Conservation (phyloP, 1,140 invertebrate species). For the Halyomorpha halys region DNA sequence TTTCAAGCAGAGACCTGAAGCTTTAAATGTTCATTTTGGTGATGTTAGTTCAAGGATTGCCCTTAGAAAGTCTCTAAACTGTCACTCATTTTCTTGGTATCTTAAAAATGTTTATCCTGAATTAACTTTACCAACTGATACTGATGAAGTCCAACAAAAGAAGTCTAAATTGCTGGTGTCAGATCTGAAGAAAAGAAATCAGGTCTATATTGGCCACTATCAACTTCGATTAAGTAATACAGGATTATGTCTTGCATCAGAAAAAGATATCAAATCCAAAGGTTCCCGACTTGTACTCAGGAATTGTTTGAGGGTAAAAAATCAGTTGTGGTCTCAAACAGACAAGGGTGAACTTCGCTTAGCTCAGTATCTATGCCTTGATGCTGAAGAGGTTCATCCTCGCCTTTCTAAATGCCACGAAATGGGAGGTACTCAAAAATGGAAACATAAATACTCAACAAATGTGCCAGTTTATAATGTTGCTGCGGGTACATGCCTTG, state of each 20-base stretch:
- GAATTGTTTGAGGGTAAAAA: slow-evolving; percentile 53
- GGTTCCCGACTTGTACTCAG: slow-evolving; percentile 58
- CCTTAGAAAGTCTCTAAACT: slow-evolving; percentile 60
- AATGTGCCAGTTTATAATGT: slow-evolving; percentile 72
- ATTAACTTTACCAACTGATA: slow-evolving; percentile 42
- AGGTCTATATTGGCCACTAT: slow-evolving; percentile 59
- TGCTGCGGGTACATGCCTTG: slow-evolving; percentile 72
- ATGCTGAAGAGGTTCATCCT: slow-evolving; percentile 51
- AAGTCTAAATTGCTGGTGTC: neutral
- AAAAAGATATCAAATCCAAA: slow-evolving; percentile 68
- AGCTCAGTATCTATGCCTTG: slow-evolving; percentile 72
- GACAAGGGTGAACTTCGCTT: slow-evolving; percentile 75
- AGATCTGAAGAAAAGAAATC: neutral
- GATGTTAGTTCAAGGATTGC: slow-evolving; percentile 64
- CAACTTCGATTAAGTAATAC: slow-evolving; percentile 61
- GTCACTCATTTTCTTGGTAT: slow-evolving; percentile 89
- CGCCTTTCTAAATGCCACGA: slow-evolving; percentile 83
- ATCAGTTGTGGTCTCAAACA: slow-evolving; percentile 81
- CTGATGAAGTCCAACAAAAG: slow-evolving; percentile 29
- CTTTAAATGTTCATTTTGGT: slow-evolving; percentile 55
- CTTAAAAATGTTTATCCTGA: slow-evolving; percentile 85
- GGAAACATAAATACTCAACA: slow-evolving; percentile 63
- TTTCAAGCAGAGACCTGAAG: slow-evolving; percentile 54
- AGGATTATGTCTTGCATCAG: slow-evolving; percentile 62
- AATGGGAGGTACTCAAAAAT: slow-evolving; percentile 78